Evolutionary conservation across 2,888 invertebrate species (phyloP).

Genomic region (Microctonus aethiopoides): DNA sequence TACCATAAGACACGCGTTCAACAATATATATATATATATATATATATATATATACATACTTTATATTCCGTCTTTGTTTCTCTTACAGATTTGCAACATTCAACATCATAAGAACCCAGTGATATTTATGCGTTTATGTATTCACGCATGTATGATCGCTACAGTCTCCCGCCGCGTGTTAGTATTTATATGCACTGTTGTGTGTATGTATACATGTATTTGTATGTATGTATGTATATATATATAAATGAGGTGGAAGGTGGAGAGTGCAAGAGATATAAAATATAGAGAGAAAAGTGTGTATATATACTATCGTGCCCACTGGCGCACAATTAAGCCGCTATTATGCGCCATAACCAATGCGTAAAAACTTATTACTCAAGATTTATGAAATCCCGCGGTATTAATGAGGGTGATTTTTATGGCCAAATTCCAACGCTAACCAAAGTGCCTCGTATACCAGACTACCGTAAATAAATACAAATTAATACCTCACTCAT

Average conservation of each 20-base stretch:
- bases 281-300: constrained; percentile 7
- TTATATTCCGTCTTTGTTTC: constrained; percentile 18
- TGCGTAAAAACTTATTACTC: constrained; percentile 59
- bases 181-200: constrained; percentile 52
- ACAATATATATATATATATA: constrained; percentile 18
- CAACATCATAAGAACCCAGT: constrained; percentile 25
- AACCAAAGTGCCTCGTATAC: constrained; percentile 24
- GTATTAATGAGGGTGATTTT: constrained; percentile 58
- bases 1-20: constrained; percentile 60
- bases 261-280: constrained; percentile 13
- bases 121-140: constrained; percentile 61
- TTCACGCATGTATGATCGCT: constrained; percentile 51
- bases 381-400: constrained; percentile 60
- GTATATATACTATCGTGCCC: constrained; percentile 41
- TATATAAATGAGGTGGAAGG: constrained; percentile 6
- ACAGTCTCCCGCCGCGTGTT: constrained; percentile 48
- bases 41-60: neutral
- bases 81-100: constrained; percentile 21
- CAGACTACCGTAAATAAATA: constrained; percentile 41
- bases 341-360: constrained; percentile 59
- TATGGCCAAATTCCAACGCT: constrained; percentile 46
- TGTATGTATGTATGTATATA: constrained; percentile 11
- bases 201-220: neutral
- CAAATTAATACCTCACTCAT: constrained; percentile 31
- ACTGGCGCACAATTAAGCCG: constrained; percentile 60